Evolutionary conservation across 1,140 invertebrate species (phyloP).

Genomic region (Drosophila mojavensis): DNA sequence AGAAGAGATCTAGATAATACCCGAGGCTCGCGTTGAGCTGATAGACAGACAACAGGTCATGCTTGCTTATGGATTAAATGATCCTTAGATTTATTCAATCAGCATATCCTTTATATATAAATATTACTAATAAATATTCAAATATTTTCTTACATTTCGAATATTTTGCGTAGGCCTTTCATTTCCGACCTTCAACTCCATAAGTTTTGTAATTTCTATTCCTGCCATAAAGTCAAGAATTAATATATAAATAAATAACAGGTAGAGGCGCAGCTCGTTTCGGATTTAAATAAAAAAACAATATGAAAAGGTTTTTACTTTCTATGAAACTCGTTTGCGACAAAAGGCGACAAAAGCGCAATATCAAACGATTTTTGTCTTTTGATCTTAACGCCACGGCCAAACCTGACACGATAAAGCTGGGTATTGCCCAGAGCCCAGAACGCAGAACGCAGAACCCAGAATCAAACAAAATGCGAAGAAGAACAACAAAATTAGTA

Average conservation of each 20-base stretch:
- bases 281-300: slow-evolving; percentile 44
- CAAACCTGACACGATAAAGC: slow-evolving; percentile 19
- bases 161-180: no score
- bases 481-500: slow-evolving; percentile 28
- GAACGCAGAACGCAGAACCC: background rate
- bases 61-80: no score
- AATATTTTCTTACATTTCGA: no score
- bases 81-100: no score
- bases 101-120: no score
- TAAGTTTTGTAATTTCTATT: background rate
- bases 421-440: slow-evolving; percentile 3
- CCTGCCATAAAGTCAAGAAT: background rate
- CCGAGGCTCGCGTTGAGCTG: no score
- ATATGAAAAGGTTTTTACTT: slow-evolving; percentile 60
- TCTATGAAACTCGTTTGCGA: slow-evolving; percentile 65
- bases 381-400: slow-evolving; percentile 56
- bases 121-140: no score
- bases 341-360: slow-evolving; percentile 64
- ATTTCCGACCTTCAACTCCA: background rate
- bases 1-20: no score
- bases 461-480: slow-evolving; percentile 45
- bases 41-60: no score
- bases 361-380: slow-evolving; percentile 42
- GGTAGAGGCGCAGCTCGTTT: background rate
- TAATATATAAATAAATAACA: slow-evolving; percentile 37